Evolutionary conservation across 2,113 vertebrate genomes (phyloP), one percentile per base, ranked within the genome.

Genomic region (Tympanuchus pallidicinctus): DNA sequence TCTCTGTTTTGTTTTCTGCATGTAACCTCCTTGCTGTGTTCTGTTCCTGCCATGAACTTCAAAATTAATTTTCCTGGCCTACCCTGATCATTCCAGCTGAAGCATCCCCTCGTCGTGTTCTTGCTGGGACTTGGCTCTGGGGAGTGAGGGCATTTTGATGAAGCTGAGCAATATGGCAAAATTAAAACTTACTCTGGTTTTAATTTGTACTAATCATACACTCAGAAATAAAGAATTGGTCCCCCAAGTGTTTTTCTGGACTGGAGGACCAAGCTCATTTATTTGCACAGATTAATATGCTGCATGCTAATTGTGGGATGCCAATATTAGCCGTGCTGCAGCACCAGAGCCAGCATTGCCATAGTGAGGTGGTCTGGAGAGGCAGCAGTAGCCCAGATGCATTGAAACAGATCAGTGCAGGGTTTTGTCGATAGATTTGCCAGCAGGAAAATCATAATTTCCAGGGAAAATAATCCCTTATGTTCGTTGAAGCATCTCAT

Each of bases 181-280:
- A 88, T 93, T 92, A 77, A 90, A 97, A 89, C 77, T 95, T 92
- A 89, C 94, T 95, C 38, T 80, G 77, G 56, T 69, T 96, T 96
- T 96, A 97, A 96, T 96, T 87, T 95, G 90, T 90, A 94, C 88
- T 96, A 97, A 96, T 96, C 86, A 79, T 45, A 17, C 66, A 40
- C 79, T 97, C 27, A 13, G 88, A 93, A 95, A 73, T 95, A 95
- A 95, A 95, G 86, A 93, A 95, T 96, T 94, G 82, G 59, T 96
- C 96, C 95, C 95, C 60, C 86, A 93, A 90, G 96, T 78, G 75
- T 66, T 94, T 77, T 95, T 74, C 91, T 96, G 96, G 95, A 88
- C 84, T 80, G 77, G 82, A 95, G 67, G 90, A 79, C 79, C 28
- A 15, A 57, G 81, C 43, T 94, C 18, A 60, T 54, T 82, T 89